These are phyloP conservation scores for Myotis daubentonii DNA, from an alignment of 2,797 vertebrate species.

Conservation along the genomic window DNA sequence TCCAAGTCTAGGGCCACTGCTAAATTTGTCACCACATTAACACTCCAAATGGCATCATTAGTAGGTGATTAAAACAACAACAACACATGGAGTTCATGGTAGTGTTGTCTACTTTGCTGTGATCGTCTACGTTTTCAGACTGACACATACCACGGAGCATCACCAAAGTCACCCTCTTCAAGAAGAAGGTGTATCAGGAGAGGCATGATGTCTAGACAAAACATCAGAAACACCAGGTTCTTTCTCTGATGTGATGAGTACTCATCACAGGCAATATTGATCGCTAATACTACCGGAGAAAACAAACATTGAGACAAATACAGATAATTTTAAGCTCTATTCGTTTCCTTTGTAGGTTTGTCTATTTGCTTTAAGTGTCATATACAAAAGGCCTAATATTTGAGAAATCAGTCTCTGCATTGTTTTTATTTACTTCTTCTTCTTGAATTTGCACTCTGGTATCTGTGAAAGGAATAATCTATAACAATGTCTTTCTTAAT, in stretches of 20 bases:
- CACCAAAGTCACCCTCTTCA: constrained; percentile 45
- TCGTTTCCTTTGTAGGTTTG: constrained; percentile 48
- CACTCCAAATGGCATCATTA: background rate
- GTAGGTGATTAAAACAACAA: constrained; percentile 46
- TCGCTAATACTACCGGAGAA: constrained; percentile 1
- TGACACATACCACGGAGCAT: constrained; percentile 4
- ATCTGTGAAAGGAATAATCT: constrained; percentile 46
- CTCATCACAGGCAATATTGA: constrained; percentile 60
- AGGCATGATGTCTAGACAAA: constrained; percentile 39
- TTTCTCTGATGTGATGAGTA: constrained; percentile 64
- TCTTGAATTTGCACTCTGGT: constrained; percentile 42
- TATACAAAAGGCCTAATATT: background rate
- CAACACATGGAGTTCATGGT: background rate
- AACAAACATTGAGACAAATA: constrained; percentile 39
- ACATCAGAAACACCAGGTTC: constrained; percentile 5
- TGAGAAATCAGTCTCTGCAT: constrained; percentile 45
- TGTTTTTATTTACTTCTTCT: constrained; percentile 4
- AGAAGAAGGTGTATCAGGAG: constrained; percentile 56
- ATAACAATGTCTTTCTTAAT: background rate
- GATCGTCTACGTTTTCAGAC: constrained; percentile 56
- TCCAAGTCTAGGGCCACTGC: constrained; percentile 25
- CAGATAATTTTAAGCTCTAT: background rate
- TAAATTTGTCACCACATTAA: constrained; percentile 28
- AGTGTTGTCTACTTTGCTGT: background rate
- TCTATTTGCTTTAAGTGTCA: constrained; percentile 61